Base-by-base conservation (phyloP, 2,888 invertebrate genomes). In the Agrenia bidenticulata region DNA sequence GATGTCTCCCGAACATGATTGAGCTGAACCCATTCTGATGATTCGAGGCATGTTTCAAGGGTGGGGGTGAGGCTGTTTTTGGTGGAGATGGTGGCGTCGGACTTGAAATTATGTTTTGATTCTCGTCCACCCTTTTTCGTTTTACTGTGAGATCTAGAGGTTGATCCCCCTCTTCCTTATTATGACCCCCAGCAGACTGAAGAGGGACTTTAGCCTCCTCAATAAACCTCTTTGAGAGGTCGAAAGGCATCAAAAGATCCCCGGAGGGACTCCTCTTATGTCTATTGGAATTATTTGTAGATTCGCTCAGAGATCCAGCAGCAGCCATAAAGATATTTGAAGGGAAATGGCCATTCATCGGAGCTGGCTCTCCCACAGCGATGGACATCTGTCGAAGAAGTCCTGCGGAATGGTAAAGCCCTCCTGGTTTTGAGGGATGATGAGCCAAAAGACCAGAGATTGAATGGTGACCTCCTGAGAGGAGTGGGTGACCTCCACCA, bases 101-200 rank as follows among this genome's bases (percentile, higher is more conserved):
- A 42, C 41, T 27, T 55, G 41, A 9, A 26, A 92, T 89, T 69
- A 92, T 84, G 81, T 92, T 92, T 79, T 90, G 88, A 81, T 92
- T 92, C 81, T 92, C 92, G 80, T 92, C 92, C 23, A 90, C 82
- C 80, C 92, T 89, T 80, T 94, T 92, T 81, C 89, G 89, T 68
- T 90, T 89, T 77, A 94, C 86, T 78, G 94, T 86, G 65, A 95
- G 84, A 81, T 94, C 95, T 65, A 94, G 84, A 1, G 94, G 94
- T 79, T 92, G 90, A 79, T 91, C 90, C 21, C 64, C 64, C n/a
- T 23, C 17, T 23, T n/a, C 9, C 26, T n/a, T 27, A 57, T 41
- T 37, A n/a, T 7, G n/a, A 17, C 24, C n/a, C 15, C 24, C 2
- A 24, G 55, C 63, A 26, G 45, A 45, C 27, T 45, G 45, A n/a